Evolutionary conservation across 2,113 vertebrate genomes (phyloP).

Genomic region (Varanus komodoensis): DNA sequence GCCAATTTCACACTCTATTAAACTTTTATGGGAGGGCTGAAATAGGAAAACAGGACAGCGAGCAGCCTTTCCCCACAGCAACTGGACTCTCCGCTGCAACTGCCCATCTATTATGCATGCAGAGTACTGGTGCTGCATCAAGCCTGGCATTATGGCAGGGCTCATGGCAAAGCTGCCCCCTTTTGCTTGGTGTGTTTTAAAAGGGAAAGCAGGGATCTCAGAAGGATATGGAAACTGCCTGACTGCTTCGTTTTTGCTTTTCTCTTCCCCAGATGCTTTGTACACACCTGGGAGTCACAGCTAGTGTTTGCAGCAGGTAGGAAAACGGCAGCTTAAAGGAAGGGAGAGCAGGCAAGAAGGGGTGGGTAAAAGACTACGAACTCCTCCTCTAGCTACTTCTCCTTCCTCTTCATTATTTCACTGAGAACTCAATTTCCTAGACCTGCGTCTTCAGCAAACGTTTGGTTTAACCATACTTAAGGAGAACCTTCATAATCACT

Average conservation of each 20-base stretch:
- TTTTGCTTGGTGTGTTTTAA: not conserved
- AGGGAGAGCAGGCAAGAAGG: not conserved
- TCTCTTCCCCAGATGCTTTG: not conserved
- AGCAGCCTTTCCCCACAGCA: not conserved
- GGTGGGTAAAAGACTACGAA: not conserved
- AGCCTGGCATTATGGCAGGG: too few species aligned
- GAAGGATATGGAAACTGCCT: not conserved
- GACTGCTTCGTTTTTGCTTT: not conserved
- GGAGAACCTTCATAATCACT: too few species aligned
- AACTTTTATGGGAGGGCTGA: not conserved
- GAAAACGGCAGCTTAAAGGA: not conserved
- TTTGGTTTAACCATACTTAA: not conserved
- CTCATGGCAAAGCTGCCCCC: not conserved
- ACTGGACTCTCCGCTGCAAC: not conserved
- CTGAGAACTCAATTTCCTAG: not conserved
- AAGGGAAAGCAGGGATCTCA: not conserved
- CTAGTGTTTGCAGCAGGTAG: not conserved
- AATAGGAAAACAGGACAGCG: not conserved
- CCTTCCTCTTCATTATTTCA: not conserved
- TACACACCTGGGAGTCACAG: not conserved
- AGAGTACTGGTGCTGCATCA: not conserved
- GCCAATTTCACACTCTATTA: not conserved
- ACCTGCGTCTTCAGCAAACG: not conserved
- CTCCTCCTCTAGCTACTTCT: too few species aligned
- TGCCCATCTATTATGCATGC: too few species aligned